Base-by-base conservation (phyloP, 2,888 invertebrate species). In the Chamaedrilus cognettii region DNA sequence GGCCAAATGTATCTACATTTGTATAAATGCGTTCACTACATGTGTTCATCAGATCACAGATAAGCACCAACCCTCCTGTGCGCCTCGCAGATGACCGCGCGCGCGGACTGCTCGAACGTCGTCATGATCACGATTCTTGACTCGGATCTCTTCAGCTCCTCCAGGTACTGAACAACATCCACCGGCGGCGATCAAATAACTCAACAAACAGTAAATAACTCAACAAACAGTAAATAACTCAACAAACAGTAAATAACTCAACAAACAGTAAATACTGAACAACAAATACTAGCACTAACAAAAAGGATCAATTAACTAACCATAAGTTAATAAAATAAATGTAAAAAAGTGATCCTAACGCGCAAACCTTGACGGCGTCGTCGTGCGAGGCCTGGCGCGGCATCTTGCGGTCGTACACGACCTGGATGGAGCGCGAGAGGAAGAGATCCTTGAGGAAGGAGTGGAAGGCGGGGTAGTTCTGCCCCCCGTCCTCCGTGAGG, bases 31-130 rank as follows among this genome's bases (percentile, higher is more conserved):
- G n/a, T n/a, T n/a, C n/a, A n/a, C n/a, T n/a, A n/a, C n/a, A n/a
- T n/a, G n/a, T n/a, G n/a, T n/a, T n/a, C n/a, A n/a, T n/a, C n/a
- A n/a, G n/a, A n/a, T n/a, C n/a, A n/a, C n/a, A n/a, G n/a, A n/a
- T n/a, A n/a, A n/a, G n/a, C n/a, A n/a, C 72, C 69, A 74, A 83
- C 87, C 70, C 88, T 86, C 76, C 86, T 87, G 78, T 86, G 89
- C 0, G 92, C 94, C 79, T 91, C 91, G 80, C 94, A 95, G 88
- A 95, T 89, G 19, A 93, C 90, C 65, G 88, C 88, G 35, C 91
- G 87, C 2, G 84, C 85, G 15, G 82, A 79, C 69, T 77, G 89
- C 72, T 81, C 92, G 77, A 91, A 90, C 60, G 91, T 89, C 79
- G 91, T 91, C 5, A 91, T 90, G 72, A 92, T 91, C 63, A 95